Conservation (phyloP, 1,140 invertebrate genomes). For the Polypedilum vanderplanki region DNA sequence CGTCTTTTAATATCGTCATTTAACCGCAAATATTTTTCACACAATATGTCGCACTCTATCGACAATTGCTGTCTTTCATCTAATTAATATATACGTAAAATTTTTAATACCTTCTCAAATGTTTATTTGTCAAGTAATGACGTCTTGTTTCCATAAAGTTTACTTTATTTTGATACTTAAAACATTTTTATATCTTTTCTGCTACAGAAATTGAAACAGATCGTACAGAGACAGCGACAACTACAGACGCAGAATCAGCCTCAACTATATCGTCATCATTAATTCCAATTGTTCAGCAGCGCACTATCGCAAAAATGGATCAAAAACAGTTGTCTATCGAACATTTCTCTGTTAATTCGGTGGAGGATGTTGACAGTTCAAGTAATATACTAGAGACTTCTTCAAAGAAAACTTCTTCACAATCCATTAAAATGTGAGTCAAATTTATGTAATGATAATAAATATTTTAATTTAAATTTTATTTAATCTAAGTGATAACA, state of each 20-base stretch:
- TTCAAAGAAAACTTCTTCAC: neutral
- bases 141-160: too few species aligned
- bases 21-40: too few species aligned
- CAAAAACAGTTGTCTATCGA: constrained; percentile 19
- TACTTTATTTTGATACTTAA: too few species aligned
- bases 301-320: neutral
- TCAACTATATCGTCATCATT: neutral
- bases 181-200: neutral
- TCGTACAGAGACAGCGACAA: neutral
- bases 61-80: too few species aligned
- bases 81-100: too few species aligned
- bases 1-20: too few species aligned
- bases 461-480: too few species aligned
- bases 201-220: neutral
- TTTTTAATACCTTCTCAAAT: too few species aligned
- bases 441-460: too few species aligned
- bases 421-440: too few species aligned
- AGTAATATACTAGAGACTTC: neutral
- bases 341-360: constrained; percentile 32
- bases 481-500: constrained; percentile 20
- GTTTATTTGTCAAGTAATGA: too few species aligned
- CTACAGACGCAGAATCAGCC: neutral
- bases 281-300: neutral
- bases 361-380: neutral
- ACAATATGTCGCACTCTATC: too few species aligned